Evolutionary conservation across 2,888 invertebrate genomes (phyloP), one percentile per base, ranked within the genome.

Genomic region (Drosophila nr. perissopoda): DNA sequence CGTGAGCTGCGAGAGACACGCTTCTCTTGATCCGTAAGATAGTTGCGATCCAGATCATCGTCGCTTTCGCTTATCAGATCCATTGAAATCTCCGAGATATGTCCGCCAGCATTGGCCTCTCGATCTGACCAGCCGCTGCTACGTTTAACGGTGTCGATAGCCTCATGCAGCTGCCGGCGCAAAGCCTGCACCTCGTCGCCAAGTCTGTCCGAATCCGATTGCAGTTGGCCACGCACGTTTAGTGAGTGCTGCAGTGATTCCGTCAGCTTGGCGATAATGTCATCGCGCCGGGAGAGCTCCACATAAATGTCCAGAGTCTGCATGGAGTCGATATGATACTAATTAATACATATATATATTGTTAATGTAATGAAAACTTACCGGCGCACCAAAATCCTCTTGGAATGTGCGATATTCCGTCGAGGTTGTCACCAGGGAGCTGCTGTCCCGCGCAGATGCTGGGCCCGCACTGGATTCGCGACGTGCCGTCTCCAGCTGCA

Each of bases 251-350:
- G 95, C 84, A 97, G 94, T 36, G 96, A 95, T 85, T 95, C 94
- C 76, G 95, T 96, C 69, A 97, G 94, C 92, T 96, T 95, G 87
- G 95, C 95, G 81, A 97, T 97, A 88, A 96, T 92, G 83, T 95
- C 94, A 90, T 97, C 96, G 86, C 96, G 95, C 81, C 95, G 95
- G 16, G 94, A 93, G 69, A 97, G 93, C 82, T 96, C 96, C 83
- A 94, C 94, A 92, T 96, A 96, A 92, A 95, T 96, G 92, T 97
- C 96, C 92, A 95, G 94, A 88, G 96, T 94, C 96, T 96, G 93
- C 91, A n/a, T 13, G 27, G 5, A 0, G 0, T 29, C 0, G 3
- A 1, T 16, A 16, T 27, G 46, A 27, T 18, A 25, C 18, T 2
- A 57, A 4, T 38, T 33, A 51, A 29, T 38, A 21, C 1, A n/a